These are phyloP conservation scores for Nycticorax nycticorax DNA, from an alignment of 2,113 vertebrate species.

Conservation along the genomic window DNA sequence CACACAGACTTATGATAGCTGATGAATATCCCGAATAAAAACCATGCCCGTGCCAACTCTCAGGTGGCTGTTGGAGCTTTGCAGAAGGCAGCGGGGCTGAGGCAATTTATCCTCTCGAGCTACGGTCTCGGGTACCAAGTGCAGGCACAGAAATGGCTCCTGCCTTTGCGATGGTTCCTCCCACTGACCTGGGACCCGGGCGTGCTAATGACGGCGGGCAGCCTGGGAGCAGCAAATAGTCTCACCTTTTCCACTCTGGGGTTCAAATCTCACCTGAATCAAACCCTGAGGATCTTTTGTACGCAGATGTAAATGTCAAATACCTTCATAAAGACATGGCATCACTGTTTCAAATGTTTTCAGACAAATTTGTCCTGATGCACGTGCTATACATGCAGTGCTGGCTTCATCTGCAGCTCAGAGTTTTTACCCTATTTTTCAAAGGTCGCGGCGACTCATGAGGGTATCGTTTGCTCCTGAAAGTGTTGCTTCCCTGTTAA, in stretches of 20 bases:
- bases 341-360: background rate
- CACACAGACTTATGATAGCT: background rate
- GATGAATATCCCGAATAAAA: background rate
- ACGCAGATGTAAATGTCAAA: background rate
- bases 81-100: background rate
- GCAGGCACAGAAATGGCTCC: background rate
- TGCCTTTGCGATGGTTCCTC: background rate
- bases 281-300: background rate
- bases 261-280: background rate
- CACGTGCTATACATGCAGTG: background rate
- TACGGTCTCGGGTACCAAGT: rapidly evolving
- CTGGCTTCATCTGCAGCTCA: background rate
- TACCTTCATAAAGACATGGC: background rate
- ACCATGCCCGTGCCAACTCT: background rate
- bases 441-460: background rate
- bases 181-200: background rate
- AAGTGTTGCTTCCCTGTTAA: background rate
- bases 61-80: background rate
- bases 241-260: background rate
- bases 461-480: background rate
- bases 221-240: background rate
- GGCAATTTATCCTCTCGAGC: background rate
- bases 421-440: background rate
- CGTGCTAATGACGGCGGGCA: background rate
- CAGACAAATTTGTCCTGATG: background rate